Conservation (phyloP, 2,797 vertebrate species). For the Mormyrus proboscirostris region DNA sequence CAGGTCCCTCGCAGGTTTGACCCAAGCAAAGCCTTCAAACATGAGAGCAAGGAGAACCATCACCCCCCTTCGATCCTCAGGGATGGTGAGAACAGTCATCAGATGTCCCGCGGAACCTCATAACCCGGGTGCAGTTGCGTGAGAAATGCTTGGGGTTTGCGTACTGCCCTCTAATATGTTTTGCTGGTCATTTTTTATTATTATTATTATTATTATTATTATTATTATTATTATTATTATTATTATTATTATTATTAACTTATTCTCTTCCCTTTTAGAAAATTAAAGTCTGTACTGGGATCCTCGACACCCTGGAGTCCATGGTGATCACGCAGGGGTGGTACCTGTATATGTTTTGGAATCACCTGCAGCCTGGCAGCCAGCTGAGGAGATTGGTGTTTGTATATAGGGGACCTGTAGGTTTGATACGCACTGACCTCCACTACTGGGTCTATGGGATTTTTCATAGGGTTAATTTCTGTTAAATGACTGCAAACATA, state of each 20-base stretch:
- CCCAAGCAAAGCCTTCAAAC: slow-evolving; percentile 83
- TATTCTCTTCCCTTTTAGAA: slow-evolving; percentile 8
- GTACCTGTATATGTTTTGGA: not conserved
- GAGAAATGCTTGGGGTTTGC: not conserved
- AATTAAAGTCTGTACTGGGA: not conserved
- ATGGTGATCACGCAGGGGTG: not conserved
- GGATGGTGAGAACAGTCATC: slow-evolving; percentile 59
- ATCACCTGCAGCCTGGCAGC: not conserved
- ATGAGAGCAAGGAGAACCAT: slow-evolving; percentile 79
- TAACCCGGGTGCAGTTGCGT: too few relatives aligned
- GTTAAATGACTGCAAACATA: not conserved
- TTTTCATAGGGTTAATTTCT: not conserved
- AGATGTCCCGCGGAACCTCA: not conserved
- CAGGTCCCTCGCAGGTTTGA: slow-evolving; percentile 67
- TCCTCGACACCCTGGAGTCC: not conserved
- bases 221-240: too few relatives aligned
- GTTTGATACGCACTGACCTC: not conserved
- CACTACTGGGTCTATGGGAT: not conserved
- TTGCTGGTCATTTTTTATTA: not conserved
- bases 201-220: too few relatives aligned
- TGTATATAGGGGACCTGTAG: not conserved
- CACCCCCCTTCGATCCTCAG: slow-evolving; percentile 59
- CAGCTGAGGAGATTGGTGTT: not conserved
- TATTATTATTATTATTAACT: too few relatives aligned
- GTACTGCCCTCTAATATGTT: not conserved